A percentile compares a stretch with the other conserved stretches of the same genome.
These are phyloP conservation scores for Parnassius smintheus DNA, from an alignment of 2,888 invertebrate genomes.

Conservation along the genomic window DNA sequence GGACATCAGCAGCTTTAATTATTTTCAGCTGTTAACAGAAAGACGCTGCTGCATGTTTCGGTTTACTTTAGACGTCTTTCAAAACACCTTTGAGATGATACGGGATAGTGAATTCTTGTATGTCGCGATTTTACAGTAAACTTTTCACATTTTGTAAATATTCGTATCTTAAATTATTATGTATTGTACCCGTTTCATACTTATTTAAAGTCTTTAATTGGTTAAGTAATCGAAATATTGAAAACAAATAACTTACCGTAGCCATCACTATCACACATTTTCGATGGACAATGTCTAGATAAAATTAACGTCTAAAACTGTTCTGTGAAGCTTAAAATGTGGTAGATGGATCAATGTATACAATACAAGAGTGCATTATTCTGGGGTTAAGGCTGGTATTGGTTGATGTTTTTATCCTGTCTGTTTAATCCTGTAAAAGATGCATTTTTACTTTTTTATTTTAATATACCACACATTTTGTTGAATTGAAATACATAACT, in stretches of 20 bases:
- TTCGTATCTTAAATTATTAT: no score
- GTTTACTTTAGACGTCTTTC: no score
- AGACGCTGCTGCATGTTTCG: no score
- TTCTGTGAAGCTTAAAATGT: conserved; percentile 1
- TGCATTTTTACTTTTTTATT: background rate
- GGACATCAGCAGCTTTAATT: no score
- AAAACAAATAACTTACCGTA: conserved; percentile 11
- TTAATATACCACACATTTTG: conserved; percentile 5
- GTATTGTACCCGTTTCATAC: no score
- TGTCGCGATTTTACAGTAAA: no score
- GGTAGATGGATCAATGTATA: background rate
- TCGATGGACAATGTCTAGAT: background rate
- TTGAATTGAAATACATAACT: background rate
- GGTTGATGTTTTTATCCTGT: background rate
- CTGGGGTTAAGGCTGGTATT: background rate
- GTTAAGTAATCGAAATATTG: no score
- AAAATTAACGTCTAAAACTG: conserved; percentile 2
- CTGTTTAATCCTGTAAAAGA: background rate
- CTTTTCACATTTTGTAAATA: no score
- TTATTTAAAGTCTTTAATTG: no score
- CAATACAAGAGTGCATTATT: conserved; percentile 13
- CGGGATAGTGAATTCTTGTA: no score
- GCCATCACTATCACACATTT: conserved; percentile 25
- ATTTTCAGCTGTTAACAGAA: no score
- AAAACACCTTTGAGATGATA: no score